Evolutionary conservation across 2,797 vertebrate genomes (phyloP), one percentile per base, ranked within the genome.

Genomic region (Buceros bicornis): DNA sequence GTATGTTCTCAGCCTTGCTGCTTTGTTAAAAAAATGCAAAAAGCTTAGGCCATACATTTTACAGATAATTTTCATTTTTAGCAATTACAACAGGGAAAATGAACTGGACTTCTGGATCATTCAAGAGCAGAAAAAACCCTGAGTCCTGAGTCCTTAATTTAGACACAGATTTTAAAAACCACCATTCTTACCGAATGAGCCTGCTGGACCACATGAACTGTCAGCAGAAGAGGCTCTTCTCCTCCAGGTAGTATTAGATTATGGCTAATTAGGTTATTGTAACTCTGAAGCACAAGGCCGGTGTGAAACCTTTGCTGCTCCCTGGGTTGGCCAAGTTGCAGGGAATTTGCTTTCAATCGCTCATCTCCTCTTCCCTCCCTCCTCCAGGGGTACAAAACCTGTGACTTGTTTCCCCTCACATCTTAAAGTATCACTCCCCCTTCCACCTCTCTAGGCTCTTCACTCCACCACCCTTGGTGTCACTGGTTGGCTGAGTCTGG

Each of bases 221-320:
- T n/a, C 25, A 77, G 28, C 4, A 40, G 35, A 70, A 79, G 13
- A 62, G 10, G 3, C 2, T 76, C 3, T 29, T 61, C 57, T 69
- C 8, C 57, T 69, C 8, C 42, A 43, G 1, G 56, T 33, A 8
- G 1, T 35, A 3, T 60, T 73, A 51, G 28, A 45, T 5, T 4
- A 11, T 2, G 1, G 12, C 9, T 58, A 40, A 47, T 40, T 40
- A 40, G 37, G 12, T 40, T 40, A 40, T 40, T 17, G 10, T 45
- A 40, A 25, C 25, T 72, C 35, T 22, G n/a, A 62, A 62, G 22
- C 21, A 54, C 14, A 50, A 47, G 24, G 24, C 4, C 1, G 0
- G 5, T 40, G 25, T 37, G 25, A 21, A 15, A 66, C 8, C 5
- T 62, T 0, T 0, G 1, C 25, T 61, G 5, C 31, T 64, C 26